Evolutionary conservation across 2,888 invertebrate genomes (phyloP).

Genomic region (Pseudococcus viburni): DNA sequence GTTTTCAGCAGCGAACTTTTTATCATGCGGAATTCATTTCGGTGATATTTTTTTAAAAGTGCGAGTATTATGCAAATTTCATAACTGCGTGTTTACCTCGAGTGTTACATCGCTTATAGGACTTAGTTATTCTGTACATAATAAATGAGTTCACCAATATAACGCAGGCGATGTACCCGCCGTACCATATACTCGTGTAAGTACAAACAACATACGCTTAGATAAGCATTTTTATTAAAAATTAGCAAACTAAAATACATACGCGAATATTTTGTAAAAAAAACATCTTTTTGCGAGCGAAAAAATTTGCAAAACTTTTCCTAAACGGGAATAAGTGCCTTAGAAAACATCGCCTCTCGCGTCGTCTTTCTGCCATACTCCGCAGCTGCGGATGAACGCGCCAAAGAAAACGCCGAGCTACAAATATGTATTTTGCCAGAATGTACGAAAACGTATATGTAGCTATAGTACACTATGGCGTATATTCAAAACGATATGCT

Average conservation of each 20-base stretch:
- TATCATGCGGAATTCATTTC: conserved; percentile 27
- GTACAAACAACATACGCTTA: conserved; percentile 38
- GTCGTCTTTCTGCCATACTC: conserved; percentile 31
- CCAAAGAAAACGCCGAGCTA: background rate
- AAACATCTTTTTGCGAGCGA: background rate
- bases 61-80: conserved; percentile 43
- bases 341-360: background rate
- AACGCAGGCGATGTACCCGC: background rate
- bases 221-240: conserved; percentile 55
- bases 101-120: conserved; percentile 35
- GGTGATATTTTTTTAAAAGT: conserved; percentile 27
- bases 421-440: conserved; percentile 10
- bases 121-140: conserved; percentile 53
- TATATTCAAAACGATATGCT: conserved; percentile 52
- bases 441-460: background rate
- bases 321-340: conserved; percentile 35
- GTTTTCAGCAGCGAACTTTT: conserved; percentile 23
- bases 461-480: background rate
- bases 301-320: conserved; percentile 47
- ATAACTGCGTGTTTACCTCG: conserved; percentile 47
- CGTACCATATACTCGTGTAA: background rate
- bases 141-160: conserved; percentile 42
- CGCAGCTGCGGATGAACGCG: conserved; percentile 44
- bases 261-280: conserved; percentile 51
- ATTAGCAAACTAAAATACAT: conserved; percentile 48